Conservation (phyloP, 1,140 invertebrate genomes). For the Monochamus saltuarius region DNA sequence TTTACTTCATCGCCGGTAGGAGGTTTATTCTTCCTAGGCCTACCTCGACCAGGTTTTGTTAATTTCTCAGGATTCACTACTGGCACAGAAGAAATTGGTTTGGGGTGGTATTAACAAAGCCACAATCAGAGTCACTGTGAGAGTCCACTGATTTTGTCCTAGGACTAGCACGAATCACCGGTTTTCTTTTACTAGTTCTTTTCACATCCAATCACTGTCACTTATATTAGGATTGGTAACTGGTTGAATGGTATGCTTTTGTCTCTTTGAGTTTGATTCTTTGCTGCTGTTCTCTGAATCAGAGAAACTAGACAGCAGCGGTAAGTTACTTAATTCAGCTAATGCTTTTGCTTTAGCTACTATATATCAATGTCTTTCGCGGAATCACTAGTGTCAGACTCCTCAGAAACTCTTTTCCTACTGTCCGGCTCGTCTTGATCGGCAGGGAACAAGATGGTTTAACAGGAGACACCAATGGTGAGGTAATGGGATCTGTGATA, state of each 20-base stretch:
- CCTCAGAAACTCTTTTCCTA: conserved; percentile 24
- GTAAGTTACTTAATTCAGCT: conserved; percentile 24
- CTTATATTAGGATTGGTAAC: conserved; percentile 26
- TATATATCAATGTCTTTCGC: conserved; percentile 53
- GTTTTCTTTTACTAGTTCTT: conserved; percentile 35
- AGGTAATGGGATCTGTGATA: conserved; percentile 18
- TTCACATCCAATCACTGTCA: conserved; percentile 42
- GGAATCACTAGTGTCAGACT: conserved; percentile 53
- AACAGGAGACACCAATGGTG: conserved; percentile 21
- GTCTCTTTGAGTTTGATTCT: conserved; percentile 19
- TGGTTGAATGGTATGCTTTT: conserved; percentile 26
- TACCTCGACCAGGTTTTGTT: conserved; percentile 39
- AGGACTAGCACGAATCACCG: conserved; percentile 38
- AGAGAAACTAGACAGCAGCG: conserved; percentile 45
- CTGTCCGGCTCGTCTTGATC: conserved; percentile 25
- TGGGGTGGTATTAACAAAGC: neutral
- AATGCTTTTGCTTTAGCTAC: conserved; percentile 50
- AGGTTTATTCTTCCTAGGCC: conserved; percentile 52
- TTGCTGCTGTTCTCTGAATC: conserved; percentile 38
- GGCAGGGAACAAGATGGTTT: conserved; percentile 17
- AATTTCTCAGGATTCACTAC: conserved; percentile 3
- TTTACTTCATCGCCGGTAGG: conserved; percentile 30
- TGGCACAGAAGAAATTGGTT: conserved; percentile 12
- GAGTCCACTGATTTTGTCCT: conserved; percentile 42
- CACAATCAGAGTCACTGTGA: conserved; percentile 40